A percentile compares a stretch with the other conserved stretches of the same genome.
Conservation (phyloP, 1,140 invertebrate genomes). For the Nasonia giraulti region DNA sequence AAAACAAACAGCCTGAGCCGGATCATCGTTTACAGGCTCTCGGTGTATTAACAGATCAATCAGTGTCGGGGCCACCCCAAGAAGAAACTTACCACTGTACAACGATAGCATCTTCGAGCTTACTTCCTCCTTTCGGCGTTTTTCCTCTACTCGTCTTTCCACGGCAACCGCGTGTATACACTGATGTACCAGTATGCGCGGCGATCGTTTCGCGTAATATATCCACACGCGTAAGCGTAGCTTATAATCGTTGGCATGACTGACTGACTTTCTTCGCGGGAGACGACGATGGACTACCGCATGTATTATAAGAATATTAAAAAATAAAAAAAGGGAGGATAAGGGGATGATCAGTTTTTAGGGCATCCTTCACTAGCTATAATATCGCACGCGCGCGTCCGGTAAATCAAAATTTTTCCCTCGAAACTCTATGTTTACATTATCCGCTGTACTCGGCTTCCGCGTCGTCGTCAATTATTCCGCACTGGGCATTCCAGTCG, state of each 20-base stretch:
- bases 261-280: not conserved
- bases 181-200: too few species aligned
- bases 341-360: too few species aligned
- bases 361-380: too few species aligned
- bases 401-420: too few species aligned
- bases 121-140: not conserved
- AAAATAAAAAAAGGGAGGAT: not conserved
- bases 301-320: too few species aligned
- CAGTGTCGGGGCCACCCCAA: conserved; percentile 17
- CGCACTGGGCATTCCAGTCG: not conserved
- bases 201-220: too few species aligned
- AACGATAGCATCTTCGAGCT: conserved; percentile 19
- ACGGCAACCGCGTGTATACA: too few species aligned
- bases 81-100: not conserved
- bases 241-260: conserved; percentile 22
- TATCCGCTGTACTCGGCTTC: too few species aligned
- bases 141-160: not conserved
- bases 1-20: too few species aligned
- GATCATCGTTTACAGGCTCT: too few species aligned
- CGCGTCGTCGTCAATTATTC: not conserved
- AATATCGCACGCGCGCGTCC: too few species aligned
- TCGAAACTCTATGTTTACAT: too few species aligned
- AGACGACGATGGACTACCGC: not conserved
- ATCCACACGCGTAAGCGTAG: not conserved
- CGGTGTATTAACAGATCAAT: conserved; percentile 39